Evolutionary conservation across 2,888 invertebrate species (phyloP).

Genomic region (Achlya flavicornis): DNA sequence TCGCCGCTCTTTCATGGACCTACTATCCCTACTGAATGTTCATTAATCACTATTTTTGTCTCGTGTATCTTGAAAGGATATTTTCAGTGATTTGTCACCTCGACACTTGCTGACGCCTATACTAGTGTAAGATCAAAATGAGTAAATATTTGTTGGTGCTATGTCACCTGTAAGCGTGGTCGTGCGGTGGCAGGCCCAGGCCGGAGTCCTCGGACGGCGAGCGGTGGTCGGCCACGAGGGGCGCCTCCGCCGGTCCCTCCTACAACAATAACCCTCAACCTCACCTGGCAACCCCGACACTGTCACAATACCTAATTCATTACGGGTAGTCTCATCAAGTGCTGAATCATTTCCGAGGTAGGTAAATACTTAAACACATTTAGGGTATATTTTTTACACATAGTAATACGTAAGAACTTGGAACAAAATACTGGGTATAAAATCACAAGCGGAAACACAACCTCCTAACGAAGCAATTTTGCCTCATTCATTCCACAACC

Average conservation of each 20-base stretch:
- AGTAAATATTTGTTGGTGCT: slow-evolving; percentile 39
- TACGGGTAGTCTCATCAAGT: background rate
- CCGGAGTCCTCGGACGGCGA: slow-evolving; percentile 98
- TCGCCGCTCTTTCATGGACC: slow-evolving; percentile 25
- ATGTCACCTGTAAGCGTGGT: slow-evolving; percentile 87
- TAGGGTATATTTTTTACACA: background rate
- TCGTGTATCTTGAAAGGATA: background rate
- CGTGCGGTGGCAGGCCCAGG: slow-evolving; percentile 92
- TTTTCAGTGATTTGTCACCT: slow-evolving; percentile 1
- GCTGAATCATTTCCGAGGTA: background rate
- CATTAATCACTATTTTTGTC: slow-evolving; percentile 9
- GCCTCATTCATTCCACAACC: background rate
- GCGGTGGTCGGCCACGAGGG: slow-evolving; percentile 88
- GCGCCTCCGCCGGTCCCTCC: slow-evolving; percentile 82
- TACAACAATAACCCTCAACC: slow-evolving; percentile 84
- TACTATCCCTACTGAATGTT: slow-evolving; percentile 15
- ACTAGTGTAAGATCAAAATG: slow-evolving; percentile 20
- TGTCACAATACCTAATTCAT: slow-evolving; percentile 6
- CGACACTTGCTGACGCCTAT: slow-evolving; percentile 10
- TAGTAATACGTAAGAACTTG: background rate
- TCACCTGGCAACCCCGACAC: slow-evolving; percentile 60
- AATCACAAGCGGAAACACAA: background rate
- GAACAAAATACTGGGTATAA: too few species aligned
- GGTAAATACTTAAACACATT: background rate
- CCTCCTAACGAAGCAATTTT: slow-evolving; percentile 18